A percentile compares a stretch with the other conserved stretches of the same genome.
Evolutionary conservation across 2,888 invertebrate species (phyloP).

Genomic region (Globia sparganii): DNA sequence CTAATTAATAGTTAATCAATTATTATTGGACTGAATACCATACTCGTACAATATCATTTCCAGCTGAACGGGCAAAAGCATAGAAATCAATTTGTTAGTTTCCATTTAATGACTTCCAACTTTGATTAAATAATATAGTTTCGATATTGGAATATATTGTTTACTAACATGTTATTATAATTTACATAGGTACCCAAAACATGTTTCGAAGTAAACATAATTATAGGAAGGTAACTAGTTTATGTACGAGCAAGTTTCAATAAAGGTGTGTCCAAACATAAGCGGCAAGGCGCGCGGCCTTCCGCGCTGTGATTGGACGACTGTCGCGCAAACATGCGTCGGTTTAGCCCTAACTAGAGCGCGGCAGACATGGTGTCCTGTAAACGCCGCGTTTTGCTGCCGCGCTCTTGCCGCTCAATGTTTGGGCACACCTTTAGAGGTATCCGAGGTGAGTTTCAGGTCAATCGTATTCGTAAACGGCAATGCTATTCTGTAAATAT

Average conservation of each 20-base stretch:
- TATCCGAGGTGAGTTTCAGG: slow-evolving; percentile 20
- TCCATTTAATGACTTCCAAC: not conserved
- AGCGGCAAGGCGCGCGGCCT: too few relatives aligned
- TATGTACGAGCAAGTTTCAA: slow-evolving; percentile 26
- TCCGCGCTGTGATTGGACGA: too few relatives aligned
- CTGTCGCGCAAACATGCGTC: too few relatives aligned
- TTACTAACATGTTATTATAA: slow-evolving; percentile 9
- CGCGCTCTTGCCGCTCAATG: too few relatives aligned
- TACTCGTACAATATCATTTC: too few relatives aligned
- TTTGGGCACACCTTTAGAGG: too few relatives aligned
- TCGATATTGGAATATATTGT: slow-evolving; percentile 4
- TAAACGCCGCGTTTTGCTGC: too few relatives aligned
- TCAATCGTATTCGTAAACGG: slow-evolving; percentile 33
- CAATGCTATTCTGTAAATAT: too few relatives aligned
- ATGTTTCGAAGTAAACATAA: slow-evolving; percentile 11
- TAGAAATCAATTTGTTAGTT: slow-evolving; percentile 1
- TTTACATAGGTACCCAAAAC: slow-evolving; percentile 29
- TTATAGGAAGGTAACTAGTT: not conserved
- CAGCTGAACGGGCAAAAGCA: not conserved
- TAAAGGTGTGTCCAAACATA: too few relatives aligned
- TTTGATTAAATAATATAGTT: slow-evolving; percentile 8
- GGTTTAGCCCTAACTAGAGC: too few relatives aligned
- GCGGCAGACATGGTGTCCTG: too few relatives aligned
- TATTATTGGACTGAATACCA: not conserved
- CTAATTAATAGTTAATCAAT: slow-evolving; percentile 9